phyloP scores from a whole-genome alignment of 2,797 vertebrate genomes.

The Brachymystax lenok region DNA sequence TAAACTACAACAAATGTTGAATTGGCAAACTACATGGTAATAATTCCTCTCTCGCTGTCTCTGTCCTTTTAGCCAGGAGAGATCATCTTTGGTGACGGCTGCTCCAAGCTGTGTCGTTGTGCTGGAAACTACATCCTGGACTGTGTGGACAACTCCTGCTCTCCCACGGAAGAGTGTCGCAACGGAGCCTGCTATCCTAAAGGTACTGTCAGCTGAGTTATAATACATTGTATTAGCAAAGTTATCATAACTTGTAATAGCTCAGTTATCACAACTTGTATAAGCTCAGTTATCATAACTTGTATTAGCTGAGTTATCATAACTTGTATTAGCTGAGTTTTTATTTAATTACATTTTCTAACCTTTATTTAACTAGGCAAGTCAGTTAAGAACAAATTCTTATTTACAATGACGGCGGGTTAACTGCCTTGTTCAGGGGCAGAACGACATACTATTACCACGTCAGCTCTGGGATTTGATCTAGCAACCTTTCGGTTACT shows the following conservation, averaged over 20 bases:
- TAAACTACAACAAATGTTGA: background rate
- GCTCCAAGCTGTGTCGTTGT: conserved; percentile 74
- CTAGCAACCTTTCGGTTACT: no score
- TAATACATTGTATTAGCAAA: background rate
- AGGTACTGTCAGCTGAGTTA: conserved; percentile 57
- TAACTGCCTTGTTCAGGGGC: no score
- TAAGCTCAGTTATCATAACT: no score
- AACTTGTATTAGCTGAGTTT: no score
- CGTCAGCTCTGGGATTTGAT: no score
- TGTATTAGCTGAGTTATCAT: no score
- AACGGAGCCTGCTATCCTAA: conserved; percentile 75
- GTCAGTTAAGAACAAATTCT: no score
- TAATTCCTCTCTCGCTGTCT: background rate
- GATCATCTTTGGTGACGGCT: conserved; percentile 69
- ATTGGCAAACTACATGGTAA: background rate
- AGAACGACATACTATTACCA: no score
- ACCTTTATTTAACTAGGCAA: no score
- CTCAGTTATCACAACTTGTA: no score
- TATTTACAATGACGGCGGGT: no score
- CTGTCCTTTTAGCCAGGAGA: conserved; percentile 62
- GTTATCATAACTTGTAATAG: background rate
- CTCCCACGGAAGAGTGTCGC: conserved; percentile 75
- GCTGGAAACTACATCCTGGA: conserved; percentile 75
- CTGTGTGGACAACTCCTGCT: conserved; percentile 76
- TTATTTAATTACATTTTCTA: no score